Percentiles rank a stretch among this genome's conserved stretches.
Evolutionary conservation across 2,113 vertebrate species (phyloP).

Genomic region (Cynopterus brachyotis): DNA sequence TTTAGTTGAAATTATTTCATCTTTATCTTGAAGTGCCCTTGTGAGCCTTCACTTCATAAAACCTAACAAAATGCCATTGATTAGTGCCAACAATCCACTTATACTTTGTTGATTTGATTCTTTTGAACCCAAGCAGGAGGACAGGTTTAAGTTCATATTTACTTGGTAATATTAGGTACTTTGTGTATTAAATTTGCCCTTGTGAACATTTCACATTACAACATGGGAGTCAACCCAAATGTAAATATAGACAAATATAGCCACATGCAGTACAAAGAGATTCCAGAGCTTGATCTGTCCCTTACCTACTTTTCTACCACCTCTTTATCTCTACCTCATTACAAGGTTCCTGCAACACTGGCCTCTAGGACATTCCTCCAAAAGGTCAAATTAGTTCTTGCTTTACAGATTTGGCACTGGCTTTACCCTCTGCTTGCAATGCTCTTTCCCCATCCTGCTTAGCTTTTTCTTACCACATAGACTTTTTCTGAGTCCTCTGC

Average conservation of each 20-base stretch:
- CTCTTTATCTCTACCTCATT: not conserved
- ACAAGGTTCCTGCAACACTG: not conserved
- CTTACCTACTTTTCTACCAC: not conserved
- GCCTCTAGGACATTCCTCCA: not conserved
- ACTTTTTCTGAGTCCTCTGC: not conserved
- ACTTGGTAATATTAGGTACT: not conserved
- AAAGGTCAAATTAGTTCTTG: not conserved
- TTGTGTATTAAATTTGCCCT: not conserved
- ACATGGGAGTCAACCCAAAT: not conserved
- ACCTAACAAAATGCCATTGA: not conserved
- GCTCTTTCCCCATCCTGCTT: not conserved
- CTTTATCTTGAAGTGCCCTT: not conserved
- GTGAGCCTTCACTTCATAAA: not conserved
- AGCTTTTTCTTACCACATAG: not conserved
- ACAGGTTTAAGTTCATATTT: conserved; percentile 11
- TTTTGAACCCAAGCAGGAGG: not conserved
- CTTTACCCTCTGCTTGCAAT: no score
- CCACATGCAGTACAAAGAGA: not conserved
- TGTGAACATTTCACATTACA: not conserved
- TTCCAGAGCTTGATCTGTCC: not conserved
- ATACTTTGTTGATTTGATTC: conserved; percentile 7
- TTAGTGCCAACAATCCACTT: not conserved
- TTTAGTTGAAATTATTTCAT: not conserved
- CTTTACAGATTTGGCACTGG: not conserved
- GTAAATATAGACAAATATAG: not conserved